Conservation (phyloP, 2,797 vertebrate genomes). For the Acanthurus tractus region DNA sequence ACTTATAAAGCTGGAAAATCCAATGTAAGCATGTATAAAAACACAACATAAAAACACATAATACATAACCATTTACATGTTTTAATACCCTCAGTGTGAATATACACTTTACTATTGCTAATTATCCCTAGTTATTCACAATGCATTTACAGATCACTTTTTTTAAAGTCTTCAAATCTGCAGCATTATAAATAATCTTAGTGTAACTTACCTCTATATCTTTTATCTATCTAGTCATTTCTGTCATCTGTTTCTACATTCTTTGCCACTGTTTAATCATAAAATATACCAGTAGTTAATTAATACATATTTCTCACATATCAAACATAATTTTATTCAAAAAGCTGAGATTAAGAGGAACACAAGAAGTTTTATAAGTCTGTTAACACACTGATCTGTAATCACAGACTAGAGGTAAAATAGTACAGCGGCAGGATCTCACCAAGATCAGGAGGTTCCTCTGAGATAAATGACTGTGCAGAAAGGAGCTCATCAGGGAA, state of each 20-base stretch:
- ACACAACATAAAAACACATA: too few species aligned
- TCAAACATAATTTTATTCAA: constrained; percentile 7
- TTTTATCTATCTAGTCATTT: not conserved
- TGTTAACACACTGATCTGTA: constrained; percentile 14
- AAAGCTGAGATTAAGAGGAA: constrained; percentile 1
- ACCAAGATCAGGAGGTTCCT: constrained; percentile 34
- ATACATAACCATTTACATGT: too few species aligned
- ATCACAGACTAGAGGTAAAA: constrained; percentile 28
- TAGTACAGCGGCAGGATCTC: constrained; percentile 29
- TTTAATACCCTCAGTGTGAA: too few species aligned
- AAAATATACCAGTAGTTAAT: not conserved
- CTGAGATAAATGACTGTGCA: constrained; percentile 53
- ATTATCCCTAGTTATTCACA: too few species aligned
- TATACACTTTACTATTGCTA: too few species aligned
- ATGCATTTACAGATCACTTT: too few species aligned
- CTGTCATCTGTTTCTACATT: not conserved
- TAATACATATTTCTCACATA: too few species aligned
- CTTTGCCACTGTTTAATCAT: not conserved
- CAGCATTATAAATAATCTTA: not conserved
- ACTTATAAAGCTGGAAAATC: not conserved
- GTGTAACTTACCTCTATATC: not conserved
- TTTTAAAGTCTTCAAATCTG: too few species aligned
- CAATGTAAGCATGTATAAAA: not conserved
- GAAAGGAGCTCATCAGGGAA: constrained; percentile 42
- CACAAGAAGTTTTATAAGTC: constrained; percentile 9